phyloP scores from a whole-genome alignment of 2,113 vertebrate genomes.

The Empidonax traillii region DNA sequence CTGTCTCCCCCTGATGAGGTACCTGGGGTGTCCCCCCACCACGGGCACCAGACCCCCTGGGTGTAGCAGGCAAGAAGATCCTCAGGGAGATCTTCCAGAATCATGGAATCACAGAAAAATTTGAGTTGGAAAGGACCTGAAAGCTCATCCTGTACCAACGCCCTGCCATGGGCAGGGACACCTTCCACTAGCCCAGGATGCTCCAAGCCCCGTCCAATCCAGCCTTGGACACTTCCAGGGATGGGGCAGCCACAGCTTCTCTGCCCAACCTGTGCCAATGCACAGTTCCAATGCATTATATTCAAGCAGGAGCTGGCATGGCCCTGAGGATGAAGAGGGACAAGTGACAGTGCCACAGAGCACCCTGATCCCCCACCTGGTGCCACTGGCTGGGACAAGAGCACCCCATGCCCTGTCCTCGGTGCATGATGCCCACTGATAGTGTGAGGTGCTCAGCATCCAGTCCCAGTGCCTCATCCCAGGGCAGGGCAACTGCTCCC shows the following conservation, averaged over 20 bases:
- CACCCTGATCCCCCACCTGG: rapidly evolving
- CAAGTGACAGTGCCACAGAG: neutral
- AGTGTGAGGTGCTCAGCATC: neutral
- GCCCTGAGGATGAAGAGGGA: neutral
- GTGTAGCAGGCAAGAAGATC: no score
- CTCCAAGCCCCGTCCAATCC: neutral
- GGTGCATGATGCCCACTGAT: rapidly evolving
- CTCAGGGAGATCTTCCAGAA: neutral
- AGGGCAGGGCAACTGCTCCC: rapidly evolving
- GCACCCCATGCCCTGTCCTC: rapidly evolving
- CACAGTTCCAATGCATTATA: no score
- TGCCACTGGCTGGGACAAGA: neutral
- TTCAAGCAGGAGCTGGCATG: neutral
- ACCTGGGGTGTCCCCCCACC: rapidly evolving
- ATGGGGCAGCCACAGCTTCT: neutral
- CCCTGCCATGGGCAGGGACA: neutral
- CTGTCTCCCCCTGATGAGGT: rapidly evolving
- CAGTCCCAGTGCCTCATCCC: neutral
- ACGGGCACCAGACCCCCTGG: rapidly evolving
- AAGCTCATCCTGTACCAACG: neutral
- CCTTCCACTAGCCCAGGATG: rapidly evolving
- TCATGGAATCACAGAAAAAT: neutral
- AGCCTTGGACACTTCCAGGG: neutral
- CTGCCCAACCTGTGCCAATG: neutral
- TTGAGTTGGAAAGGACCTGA: neutral